These are phyloP conservation scores for Prenolepis imparis DNA, from an alignment of 2,888 invertebrate genomes.

Conservation along the genomic window DNA sequence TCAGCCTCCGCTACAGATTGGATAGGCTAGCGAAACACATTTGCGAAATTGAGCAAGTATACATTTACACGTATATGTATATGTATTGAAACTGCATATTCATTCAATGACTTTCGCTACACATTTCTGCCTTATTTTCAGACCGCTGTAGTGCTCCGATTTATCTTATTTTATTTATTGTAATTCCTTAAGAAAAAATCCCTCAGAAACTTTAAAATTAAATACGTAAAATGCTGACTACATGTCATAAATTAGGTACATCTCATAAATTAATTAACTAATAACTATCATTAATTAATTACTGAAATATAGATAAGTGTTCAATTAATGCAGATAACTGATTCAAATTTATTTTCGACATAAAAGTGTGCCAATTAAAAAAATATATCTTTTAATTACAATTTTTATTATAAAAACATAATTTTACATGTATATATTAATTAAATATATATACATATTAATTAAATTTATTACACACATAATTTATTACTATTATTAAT, in stretches of 20 bases:
- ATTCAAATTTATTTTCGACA: neutral
- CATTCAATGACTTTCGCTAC: slow-evolving; percentile 36
- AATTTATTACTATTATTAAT: neutral
- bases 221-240: neutral
- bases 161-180: neutral
- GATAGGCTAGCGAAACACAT: slow-evolving; percentile 65
- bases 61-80: slow-evolving; percentile 23
- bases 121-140: slow-evolving; percentile 43
- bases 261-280: no score
- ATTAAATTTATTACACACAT: neutral
- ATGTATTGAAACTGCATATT: neutral
- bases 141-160: neutral
- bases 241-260: no score
- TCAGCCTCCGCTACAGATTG: slow-evolving; percentile 56
- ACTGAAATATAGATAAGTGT: neutral
- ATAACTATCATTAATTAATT: neutral
- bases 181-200: neutral
- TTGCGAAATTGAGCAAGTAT: slow-evolving; percentile 69
- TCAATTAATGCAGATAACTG: neutral
- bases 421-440: neutral
- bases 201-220: neutral
- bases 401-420: neutral
- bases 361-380: neutral
- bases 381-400: neutral
- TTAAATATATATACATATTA: neutral